phyloP scores from a whole-genome alignment of 2,113 vertebrate genomes.

The Albula goreensis region DNA sequence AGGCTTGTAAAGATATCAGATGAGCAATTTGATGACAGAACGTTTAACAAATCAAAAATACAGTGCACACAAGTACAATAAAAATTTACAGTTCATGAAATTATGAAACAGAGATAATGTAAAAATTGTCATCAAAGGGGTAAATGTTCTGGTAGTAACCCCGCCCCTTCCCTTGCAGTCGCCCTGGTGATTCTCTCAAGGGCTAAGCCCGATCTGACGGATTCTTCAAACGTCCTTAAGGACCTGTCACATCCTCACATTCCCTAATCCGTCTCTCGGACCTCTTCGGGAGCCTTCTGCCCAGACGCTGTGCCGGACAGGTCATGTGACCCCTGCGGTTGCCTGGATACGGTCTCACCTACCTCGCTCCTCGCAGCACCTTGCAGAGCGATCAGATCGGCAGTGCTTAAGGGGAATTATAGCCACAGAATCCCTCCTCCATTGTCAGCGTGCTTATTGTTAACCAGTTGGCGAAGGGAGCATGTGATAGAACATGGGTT shows the following conservation, averaged over 20 bases:
- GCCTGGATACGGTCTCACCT: conserved; percentile 26
- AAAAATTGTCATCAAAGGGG: background rate
- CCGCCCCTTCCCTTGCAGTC: background rate
- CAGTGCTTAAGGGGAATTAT: conserved; percentile 9
- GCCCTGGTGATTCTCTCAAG: conserved; percentile 16
- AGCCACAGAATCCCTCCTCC: background rate
- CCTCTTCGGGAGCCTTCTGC: background rate
- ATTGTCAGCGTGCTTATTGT: background rate
- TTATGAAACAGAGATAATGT: too few relatives aligned
- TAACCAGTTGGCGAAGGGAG: background rate
- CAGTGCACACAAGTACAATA: too few relatives aligned
- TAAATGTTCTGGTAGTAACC: too few relatives aligned
- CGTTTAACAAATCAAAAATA: too few relatives aligned
- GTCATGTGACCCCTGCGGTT: conserved; percentile 25
- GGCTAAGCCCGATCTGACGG: conserved; percentile 47
- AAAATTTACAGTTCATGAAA: too few relatives aligned
- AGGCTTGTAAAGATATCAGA: too few relatives aligned
- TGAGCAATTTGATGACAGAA: too few relatives aligned
- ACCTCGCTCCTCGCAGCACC: background rate
- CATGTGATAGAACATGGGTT: background rate
- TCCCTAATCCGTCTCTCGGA: conserved; percentile 40
- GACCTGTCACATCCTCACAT: conserved; percentile 39
- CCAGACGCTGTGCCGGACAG: background rate
- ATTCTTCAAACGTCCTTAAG: conserved; percentile 37
- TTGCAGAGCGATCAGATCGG: conserved; percentile 12